Evolutionary conservation across 2,113 vertebrate genomes (phyloP).

Genomic region (Ptyas mucosa): DNA sequence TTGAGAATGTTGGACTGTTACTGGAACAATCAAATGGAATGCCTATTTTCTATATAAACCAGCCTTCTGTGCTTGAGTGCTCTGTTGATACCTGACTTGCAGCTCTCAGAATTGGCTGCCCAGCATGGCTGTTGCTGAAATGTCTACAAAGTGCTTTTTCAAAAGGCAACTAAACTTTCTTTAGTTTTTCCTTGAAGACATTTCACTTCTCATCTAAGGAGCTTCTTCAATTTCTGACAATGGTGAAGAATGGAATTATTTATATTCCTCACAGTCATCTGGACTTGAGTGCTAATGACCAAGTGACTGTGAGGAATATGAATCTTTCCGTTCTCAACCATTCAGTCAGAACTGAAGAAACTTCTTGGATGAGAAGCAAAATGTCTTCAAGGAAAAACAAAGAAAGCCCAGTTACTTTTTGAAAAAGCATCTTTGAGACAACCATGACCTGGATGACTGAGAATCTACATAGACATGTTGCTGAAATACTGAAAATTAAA

Average conservation of each 20-base stretch:
- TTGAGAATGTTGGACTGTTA: neutral
- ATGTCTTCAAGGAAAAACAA: neutral
- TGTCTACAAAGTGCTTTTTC: neutral
- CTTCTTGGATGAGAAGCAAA: neutral
- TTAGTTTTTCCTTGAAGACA: neutral
- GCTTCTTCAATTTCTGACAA: neutral
- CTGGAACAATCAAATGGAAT: neutral
- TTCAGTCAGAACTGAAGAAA: neutral
- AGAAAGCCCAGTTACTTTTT: neutral
- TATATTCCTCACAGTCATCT: neutral
- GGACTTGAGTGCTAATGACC: neutral
- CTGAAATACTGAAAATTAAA: neutral
- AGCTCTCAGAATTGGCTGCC: neutral
- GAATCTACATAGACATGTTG: neutral
- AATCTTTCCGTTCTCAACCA: neutral
- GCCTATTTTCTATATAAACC: neutral
- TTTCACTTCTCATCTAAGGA: neutral
- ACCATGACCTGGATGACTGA: neutral
- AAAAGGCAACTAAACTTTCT: neutral
- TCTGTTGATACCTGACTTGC: neutral
- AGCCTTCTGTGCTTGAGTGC: neutral
- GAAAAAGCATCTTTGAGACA: neutral
- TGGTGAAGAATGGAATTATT: neutral
- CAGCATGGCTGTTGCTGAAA: neutral
- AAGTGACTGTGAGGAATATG: neutral